phyloP scores from a whole-genome alignment of 1,140 invertebrate genomes.

The Ceratina calcarata region DNA sequence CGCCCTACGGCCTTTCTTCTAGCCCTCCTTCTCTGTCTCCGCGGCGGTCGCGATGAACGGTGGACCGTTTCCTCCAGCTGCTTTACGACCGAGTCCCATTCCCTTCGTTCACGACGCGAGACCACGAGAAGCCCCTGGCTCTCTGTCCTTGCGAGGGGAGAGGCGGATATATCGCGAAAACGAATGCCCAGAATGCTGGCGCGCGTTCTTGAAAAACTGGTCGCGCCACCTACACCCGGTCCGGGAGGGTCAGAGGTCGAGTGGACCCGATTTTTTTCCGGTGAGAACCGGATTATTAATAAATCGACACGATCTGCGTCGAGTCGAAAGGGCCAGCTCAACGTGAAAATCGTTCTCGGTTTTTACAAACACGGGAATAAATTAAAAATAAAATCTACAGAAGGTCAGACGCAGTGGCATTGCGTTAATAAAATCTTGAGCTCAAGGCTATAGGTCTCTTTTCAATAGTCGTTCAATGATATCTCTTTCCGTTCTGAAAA shows the following conservation, averaged over 20 bases:
- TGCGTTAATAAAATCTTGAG: constrained; percentile 64
- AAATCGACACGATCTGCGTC: constrained; percentile 69
- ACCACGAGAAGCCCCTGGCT: background rate
- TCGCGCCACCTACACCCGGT: constrained; percentile 69
- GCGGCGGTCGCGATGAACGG: constrained; percentile 27
- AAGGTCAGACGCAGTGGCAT: constrained; percentile 64
- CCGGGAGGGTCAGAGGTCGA: constrained; percentile 66
- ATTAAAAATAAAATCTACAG: constrained; percentile 70
- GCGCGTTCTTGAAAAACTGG: constrained; percentile 69
- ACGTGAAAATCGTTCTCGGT: constrained; percentile 35
- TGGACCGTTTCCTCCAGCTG: constrained; percentile 44
- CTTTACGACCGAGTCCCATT: constrained; percentile 56
- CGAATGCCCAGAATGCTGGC: constrained; percentile 60
- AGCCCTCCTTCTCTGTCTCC: background rate
- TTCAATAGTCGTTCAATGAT: background rate
- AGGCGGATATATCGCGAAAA: constrained; percentile 62
- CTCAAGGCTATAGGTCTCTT: constrained; percentile 8
- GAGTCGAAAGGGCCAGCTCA: background rate
- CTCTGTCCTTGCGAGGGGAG: background rate
- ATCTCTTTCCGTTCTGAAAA: background rate
- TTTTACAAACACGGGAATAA: constrained; percentile 64
- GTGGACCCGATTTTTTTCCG: constrained; percentile 69
- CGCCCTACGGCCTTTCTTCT: constrained; percentile 4
- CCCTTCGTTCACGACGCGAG: constrained; percentile 15
- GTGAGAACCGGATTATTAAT: constrained; percentile 77